Conservation (phyloP, 2,888 invertebrate species). For the Leptopilina drosophilae region DNA sequence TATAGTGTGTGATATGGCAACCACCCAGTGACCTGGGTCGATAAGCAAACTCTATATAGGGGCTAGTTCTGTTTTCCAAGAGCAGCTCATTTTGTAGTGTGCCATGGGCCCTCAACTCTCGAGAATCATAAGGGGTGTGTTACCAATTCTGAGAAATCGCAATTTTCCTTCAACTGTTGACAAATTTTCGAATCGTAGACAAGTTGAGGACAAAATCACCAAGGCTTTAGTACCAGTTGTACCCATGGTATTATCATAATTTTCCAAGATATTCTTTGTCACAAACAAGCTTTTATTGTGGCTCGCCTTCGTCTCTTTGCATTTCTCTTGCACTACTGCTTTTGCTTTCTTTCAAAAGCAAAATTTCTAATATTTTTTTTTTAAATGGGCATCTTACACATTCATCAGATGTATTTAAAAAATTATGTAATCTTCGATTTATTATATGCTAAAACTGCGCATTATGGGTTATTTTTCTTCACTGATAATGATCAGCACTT, state of each 20-base stretch:
- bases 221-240: conserved; percentile 19
- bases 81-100: conserved; percentile 49
- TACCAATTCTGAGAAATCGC: conserved; percentile 55
- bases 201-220: background rate
- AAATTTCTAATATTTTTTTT: background rate
- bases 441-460: background rate
- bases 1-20: conserved; percentile 38
- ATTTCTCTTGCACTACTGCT: background rate
- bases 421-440: conserved; percentile 11
- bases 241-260: conserved; percentile 12
- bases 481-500: conserved; percentile 28
- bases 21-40: conserved; percentile 49
- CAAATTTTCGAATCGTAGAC: background rate
- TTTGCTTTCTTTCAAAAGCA: background rate
- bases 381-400: background rate
- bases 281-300: background rate
- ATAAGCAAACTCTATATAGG: conserved; percentile 39
- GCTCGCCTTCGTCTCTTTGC: background rate
- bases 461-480: background rate
- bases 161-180: background rate
- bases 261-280: background rate
- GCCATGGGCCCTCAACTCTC: conserved; percentile 69
- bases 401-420: background rate
- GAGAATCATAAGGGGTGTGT: conserved; percentile 59
- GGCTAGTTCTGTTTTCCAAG: conserved; percentile 37